These are phyloP conservation scores for Zele albiditarsus DNA, from an alignment of 2,888 invertebrate species.

Conservation along the genomic window DNA sequence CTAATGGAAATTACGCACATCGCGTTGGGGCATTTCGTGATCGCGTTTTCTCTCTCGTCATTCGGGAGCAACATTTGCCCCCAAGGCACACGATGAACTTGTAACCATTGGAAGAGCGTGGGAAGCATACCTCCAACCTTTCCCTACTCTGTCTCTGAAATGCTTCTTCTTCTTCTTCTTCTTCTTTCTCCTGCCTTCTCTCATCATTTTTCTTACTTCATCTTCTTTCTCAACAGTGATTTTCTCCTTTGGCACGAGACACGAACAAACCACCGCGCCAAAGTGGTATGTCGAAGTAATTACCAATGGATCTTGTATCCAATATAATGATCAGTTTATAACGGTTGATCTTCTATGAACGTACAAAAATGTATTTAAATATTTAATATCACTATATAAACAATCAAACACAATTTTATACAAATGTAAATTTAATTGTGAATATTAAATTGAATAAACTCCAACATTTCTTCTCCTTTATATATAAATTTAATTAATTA, in stretches of 20 bases:
- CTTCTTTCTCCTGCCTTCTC: background rate
- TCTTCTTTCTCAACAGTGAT: background rate
- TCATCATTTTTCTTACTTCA: no score
- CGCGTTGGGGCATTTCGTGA: slow-evolving; percentile 23
- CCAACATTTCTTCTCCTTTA: no score
- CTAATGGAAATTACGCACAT: slow-evolving; percentile 13
- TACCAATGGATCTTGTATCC: slow-evolving; percentile 15
- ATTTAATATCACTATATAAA: background rate
- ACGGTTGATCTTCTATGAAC: slow-evolving; percentile 19
- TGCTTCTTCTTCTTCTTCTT: slow-evolving; percentile 10
- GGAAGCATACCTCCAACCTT: slow-evolving; percentile 51
- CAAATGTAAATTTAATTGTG: no score
- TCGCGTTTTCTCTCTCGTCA: slow-evolving; percentile 29
- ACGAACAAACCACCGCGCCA: slow-evolving; percentile 18
- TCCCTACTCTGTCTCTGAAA: slow-evolving; percentile 19
- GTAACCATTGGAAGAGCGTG: slow-evolving; percentile 60
- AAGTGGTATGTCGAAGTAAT: slow-evolving; percentile 10
- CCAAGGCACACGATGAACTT: slow-evolving; percentile 59
- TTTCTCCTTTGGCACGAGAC: slow-evolving; percentile 24
- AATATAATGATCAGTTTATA: slow-evolving; percentile 3
- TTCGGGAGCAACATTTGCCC: slow-evolving; percentile 43
- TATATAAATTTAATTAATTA: no score
- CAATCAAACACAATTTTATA: no score
- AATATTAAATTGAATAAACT: no score
- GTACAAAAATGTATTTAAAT: background rate